Evolutionary conservation across 2,888 invertebrate species (phyloP).

Genomic region (Apoda limacodes): DNA sequence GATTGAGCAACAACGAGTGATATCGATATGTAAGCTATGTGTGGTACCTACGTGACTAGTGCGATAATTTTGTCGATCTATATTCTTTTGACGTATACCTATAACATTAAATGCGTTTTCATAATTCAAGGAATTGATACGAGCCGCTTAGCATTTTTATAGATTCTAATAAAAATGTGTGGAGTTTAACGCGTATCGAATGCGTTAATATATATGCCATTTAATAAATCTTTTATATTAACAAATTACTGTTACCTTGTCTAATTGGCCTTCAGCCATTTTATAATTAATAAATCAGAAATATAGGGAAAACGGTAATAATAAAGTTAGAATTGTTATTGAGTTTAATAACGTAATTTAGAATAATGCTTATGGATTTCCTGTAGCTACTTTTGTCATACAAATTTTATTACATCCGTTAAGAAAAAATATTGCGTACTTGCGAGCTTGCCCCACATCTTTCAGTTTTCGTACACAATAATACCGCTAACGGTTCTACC

Average conservation of each 20-base stretch:
- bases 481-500: slow-evolving; percentile 45
- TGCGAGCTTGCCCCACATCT: slow-evolving; percentile 24
- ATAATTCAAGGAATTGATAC: slow-evolving; percentile 4
- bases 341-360: too few species aligned
- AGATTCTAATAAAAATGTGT: slow-evolving; percentile 13
- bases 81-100: slow-evolving; percentile 26
- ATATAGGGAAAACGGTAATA: too few species aligned
- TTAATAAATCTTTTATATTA: not conserved
- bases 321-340: too few species aligned
- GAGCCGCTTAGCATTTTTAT: slow-evolving; percentile 16
- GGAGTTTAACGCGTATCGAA: slow-evolving; percentile 5
- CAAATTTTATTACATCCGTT: too few species aligned
- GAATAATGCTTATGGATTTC: too few species aligned
- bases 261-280: not conserved
- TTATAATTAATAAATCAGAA: too few species aligned
- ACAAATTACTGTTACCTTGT: not conserved
- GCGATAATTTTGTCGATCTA: slow-evolving; percentile 26
- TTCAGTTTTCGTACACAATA: slow-evolving; percentile 34
- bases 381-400: too few species aligned
- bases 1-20: too few species aligned
- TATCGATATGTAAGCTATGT: too few species aligned
- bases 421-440: too few species aligned
- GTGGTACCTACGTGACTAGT: slow-evolving; percentile 27
- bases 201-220: slow-evolving; percentile 3
- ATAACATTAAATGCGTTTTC: too few species aligned